A percentile compares a stretch with the other conserved stretches of the same genome.
These are phyloP conservation scores for Pseudopipra pipra DNA, from an alignment of 2,113 vertebrate genomes.

Conservation along the genomic window DNA sequence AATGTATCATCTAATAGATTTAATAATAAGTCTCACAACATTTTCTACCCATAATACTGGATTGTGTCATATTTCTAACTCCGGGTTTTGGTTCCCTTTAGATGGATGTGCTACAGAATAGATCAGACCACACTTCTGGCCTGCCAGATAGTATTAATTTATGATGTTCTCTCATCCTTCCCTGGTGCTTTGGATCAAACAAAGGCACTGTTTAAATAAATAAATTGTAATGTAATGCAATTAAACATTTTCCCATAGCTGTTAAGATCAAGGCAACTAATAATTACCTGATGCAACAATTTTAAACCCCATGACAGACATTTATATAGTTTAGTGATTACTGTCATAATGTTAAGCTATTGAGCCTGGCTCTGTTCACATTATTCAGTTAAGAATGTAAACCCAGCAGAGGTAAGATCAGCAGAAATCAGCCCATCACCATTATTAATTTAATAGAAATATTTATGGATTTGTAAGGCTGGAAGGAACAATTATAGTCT, in stretches of 20 bases:
- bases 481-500: not conserved
- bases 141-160: slow-evolving; percentile 61
- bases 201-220: slow-evolving; percentile 58
- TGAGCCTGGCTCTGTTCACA: not conserved
- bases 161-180: slow-evolving; percentile 15
- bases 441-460: slow-evolving; percentile 50
- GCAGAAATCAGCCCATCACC: slow-evolving; percentile 2
- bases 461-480: slow-evolving; percentile 14
- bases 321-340: slow-evolving; percentile 43
- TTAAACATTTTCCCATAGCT: slow-evolving; percentile 61
- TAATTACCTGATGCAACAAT: slow-evolving; percentile 47
- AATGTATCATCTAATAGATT: slow-evolving; percentile 5
- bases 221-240: slow-evolving; percentile 57
- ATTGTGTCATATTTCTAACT: slow-evolving; percentile 1
- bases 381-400: slow-evolving; percentile 11
- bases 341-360: slow-evolving; percentile 38
- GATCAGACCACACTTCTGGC: slow-evolving; percentile 46
- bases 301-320: slow-evolving; percentile 9
- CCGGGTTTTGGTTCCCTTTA: not conserved
- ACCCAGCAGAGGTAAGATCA: slow-evolving; percentile 16
- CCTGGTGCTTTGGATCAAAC: slow-evolving; percentile 59
- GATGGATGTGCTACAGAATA: slow-evolving; percentile 2
- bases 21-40: slow-evolving; percentile 1
- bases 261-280: slow-evolving; percentile 58
- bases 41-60: not conserved